A percentile compares a stretch with the other conserved stretches of the same genome.
Conservation (phyloP, 2,888 invertebrate genomes). For the Anarsia innoxiella region DNA sequence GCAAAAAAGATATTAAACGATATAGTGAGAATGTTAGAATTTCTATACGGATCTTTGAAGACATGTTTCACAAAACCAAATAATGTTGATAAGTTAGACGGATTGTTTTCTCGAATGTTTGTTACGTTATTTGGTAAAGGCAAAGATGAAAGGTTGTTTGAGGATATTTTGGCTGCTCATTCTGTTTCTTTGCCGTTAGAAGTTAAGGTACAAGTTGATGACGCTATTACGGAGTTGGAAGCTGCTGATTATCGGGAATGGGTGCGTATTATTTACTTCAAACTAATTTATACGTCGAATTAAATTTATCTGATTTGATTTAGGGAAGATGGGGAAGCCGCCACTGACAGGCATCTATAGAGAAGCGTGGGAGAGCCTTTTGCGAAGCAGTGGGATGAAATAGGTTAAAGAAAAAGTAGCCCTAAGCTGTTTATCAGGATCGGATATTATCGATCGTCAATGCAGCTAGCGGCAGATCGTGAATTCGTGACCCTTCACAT, state of each 20-base stretch:
- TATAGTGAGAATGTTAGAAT: constrained; percentile 72
- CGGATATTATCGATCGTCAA: no score
- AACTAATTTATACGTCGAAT: no score
- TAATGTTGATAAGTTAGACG: constrained; percentile 77
- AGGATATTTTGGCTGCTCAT: constrained; percentile 79
- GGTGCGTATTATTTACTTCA: constrained; percentile 67
- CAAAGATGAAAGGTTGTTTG: constrained; percentile 58
- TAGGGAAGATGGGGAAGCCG: not conserved
- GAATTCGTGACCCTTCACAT: no score
- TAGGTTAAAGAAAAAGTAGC: no score
- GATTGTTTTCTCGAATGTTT: constrained; percentile 78
- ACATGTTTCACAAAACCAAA: constrained; percentile 62
- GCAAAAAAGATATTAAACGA: constrained; percentile 58
- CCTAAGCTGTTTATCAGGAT: no score
- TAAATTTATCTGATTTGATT: no score
- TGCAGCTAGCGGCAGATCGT: no score
- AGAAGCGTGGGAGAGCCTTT: no score
- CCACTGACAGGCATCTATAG: not conserved
- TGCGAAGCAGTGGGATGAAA: no score
- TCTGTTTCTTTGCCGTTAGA: constrained; percentile 82
- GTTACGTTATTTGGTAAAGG: constrained; percentile 52
- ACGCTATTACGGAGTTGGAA: constrained; percentile 91
- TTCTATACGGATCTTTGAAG: constrained; percentile 75
- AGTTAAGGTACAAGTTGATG: constrained; percentile 87
- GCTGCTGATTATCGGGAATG: constrained; percentile 93